These are phyloP conservation scores for Hetaerina americana DNA, from an alignment of 1,140 invertebrate genomes.

Conservation along the genomic window DNA sequence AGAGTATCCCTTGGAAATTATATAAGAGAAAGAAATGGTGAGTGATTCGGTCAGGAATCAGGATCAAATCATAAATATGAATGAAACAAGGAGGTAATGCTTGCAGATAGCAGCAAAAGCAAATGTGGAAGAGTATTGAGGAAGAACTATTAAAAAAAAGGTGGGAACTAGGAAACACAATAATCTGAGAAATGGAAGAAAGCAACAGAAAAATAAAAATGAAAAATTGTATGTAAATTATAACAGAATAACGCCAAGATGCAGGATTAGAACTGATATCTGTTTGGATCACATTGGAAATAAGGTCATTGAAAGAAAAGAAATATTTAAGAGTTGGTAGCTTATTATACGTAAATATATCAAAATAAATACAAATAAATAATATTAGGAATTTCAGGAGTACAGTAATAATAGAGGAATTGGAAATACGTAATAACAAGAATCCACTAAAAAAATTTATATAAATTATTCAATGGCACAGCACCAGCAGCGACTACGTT, in stretches of 20 bases:
- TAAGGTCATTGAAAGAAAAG: background rate
- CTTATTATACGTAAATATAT: background rate
- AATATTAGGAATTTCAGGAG: background rate
- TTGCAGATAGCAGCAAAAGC: background rate
- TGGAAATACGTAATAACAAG: background rate
- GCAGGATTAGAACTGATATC: background rate
- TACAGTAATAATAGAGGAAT: background rate
- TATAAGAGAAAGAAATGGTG: background rate
- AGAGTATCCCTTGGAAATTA: background rate
- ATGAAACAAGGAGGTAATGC: background rate
- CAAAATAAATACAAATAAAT: background rate
- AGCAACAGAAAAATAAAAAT: background rate
- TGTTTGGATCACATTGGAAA: background rate
- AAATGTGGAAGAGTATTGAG: background rate
- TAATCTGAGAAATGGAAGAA: background rate
- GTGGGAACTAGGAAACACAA: background rate
- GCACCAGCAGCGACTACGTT: background rate
- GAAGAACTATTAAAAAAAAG: no score
- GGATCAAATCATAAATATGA: background rate
- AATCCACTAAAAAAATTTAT: background rate
- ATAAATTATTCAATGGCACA: background rate
- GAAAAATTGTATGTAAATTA: background rate
- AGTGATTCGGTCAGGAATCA: background rate
- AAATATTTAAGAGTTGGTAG: background rate
- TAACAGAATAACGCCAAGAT: background rate